Base-by-base conservation (phyloP, 1,140 invertebrate genomes). In the Heterodera carotae region DNA sequence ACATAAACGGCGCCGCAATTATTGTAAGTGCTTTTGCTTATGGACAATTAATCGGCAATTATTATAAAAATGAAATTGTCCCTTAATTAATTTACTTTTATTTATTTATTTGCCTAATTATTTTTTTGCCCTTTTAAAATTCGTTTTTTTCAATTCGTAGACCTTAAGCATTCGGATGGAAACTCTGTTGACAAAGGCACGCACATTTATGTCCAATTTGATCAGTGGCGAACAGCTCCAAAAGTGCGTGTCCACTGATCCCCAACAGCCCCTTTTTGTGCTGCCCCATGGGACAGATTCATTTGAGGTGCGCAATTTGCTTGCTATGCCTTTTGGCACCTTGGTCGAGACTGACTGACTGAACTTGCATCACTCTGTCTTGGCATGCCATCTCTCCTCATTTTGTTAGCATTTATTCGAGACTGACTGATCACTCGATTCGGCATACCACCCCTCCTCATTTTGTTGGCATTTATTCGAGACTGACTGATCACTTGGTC, bases 1-100 rank as follows among this genome's bases (percentile, higher is more conserved):
- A 79, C 36, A 36, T 81, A n/a, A 79, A 79, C 69, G 78, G 78
- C 25, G 78, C 78, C 7, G 53, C 36, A 27, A 74, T 74, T n/a
- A 62, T 74, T 31, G 72, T 74, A 12, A 43, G 39, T 43, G 39
- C 39, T 43, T 0, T 10, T 43, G 15, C 7, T 43, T 43, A 0
- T 43, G 39, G n/a, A n/a, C 2, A 43, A 43, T 43, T n/a, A n/a
- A n/a, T 43, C 39, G 15, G 48, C 15, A 56, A 22, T 56, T 56
- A 22, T 15, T 22, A 56, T 22, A 18, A 18, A 53, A 53, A 18
- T 56, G 15, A 0, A 56, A 56, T 56, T 56, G 22, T 43, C 7
- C 39, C 15, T 5, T 15, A 56, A 56, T 56, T n/a, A 56, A 56
- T 22, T 56, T 34, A 25, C 29, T 12, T 39, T 69, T 39, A 36